Conservation (phyloP, 35 echinoderm and acorn worm species). For the Ptychodera flava region DNA sequence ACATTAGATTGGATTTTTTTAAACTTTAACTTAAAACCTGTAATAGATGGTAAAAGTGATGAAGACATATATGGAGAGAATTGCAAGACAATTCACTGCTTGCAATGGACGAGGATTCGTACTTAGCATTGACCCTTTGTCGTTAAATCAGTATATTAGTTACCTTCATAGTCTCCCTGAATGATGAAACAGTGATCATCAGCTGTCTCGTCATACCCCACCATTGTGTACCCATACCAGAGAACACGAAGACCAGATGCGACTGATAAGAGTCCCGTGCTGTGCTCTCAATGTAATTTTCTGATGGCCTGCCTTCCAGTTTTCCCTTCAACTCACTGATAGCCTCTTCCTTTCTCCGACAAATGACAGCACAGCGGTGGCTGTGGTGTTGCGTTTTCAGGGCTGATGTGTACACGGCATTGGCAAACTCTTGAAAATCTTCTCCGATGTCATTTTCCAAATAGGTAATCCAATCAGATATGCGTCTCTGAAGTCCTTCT, state of each 20-base stretch:
- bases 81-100: too few species aligned
- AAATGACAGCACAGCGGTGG: conserved; percentile 71
- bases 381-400: conserved; percentile 64
- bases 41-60: too few species aligned
- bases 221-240: conserved; percentile 84
- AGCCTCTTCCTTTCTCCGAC: conserved; percentile 61
- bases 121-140: too few species aligned
- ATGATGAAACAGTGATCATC: conserved; percentile 22
- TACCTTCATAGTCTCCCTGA: conserved; percentile 47
- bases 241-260: conserved; percentile 41
- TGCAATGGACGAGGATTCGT: too few species aligned
- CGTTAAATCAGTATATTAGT: too few species aligned
- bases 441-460: conserved; percentile 65
- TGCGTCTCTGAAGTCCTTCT: neutral
- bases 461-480: conserved; percentile 19
- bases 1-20: too few species aligned
- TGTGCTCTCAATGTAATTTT: conserved; percentile 38
- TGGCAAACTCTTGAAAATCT: conserved; percentile 63
- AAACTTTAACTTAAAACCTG: too few species aligned
- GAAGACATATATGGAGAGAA: too few species aligned
- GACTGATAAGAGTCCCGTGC: neutral
- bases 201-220: conserved; percentile 71
- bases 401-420: conserved; percentile 70
- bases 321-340: conserved; percentile 73
- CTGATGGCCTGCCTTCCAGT: conserved; percentile 60